Base-by-base conservation (phyloP, 1,140 invertebrate species). In the Scaptomyza pallida region DNA sequence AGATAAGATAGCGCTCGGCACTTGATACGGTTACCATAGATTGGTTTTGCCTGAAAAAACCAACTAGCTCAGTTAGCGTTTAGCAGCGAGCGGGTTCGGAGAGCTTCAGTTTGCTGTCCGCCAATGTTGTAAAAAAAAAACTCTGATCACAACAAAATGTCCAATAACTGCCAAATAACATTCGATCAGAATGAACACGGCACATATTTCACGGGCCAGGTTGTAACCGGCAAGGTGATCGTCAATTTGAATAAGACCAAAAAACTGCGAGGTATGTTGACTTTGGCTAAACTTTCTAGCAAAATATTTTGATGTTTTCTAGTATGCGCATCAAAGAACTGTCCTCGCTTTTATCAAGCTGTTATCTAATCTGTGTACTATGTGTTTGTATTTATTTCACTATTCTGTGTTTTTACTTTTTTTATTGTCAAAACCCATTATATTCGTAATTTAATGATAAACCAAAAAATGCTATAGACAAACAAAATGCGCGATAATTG, bases 181-280 rank as follows among this genome's bases (percentile, higher is more conserved):
- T 92, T 93, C 56, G 93, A 91, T 75, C 78, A 93, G 67, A 93
- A 93, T 77, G 92, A 92, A 12, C 90, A 91, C 17, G 89, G 82
- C 33, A 91, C 92, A 3, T 94, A 93, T 75, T 93, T 92, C 86
- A 92, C 92, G 17, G 93, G 93, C 10, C 92, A 93, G 78, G 92
- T 89, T 26, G 89, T 93, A 8, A 91, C 90, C 59, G 93, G 93
- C 26, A 91, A 90, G 73, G 91, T 93, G 19, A 74, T 92, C n/a
- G 63, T 93, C 16, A 90, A 86, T 44, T 73, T 92, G 5, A 92
- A 92, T 65, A 92, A 92, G 40, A 72, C 92, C 5, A 93, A 93
- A 75, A 93, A 93, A 90, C 85, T 92, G 4, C 68, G 85, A 81
- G 91, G 92, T 92, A 90, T 30, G 78, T 72, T 21, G 19, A 15